Evolutionary conservation across 2,888 invertebrate genomes (phyloP), one percentile per base, ranked within the genome.

Genomic region (Apocheima hispidaria): DNA sequence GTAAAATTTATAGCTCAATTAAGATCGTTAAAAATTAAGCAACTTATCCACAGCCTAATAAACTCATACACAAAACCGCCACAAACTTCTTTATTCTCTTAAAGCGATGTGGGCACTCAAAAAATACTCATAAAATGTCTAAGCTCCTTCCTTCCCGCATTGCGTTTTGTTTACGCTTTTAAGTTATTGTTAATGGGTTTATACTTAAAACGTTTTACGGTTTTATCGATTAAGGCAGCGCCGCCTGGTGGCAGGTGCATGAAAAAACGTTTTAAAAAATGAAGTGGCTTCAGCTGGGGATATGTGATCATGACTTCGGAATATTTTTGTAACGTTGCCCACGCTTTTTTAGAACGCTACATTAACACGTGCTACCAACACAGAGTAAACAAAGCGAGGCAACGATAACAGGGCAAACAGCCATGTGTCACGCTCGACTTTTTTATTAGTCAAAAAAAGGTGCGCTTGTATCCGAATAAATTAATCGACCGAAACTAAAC

Each of bases 401-500:
- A 67, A 70, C 65, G 67, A 69, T 72, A 71, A 71, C 69, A 63
- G 49, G 63, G 57, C 66, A 64, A 68, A 69, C 70, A 69, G 70
- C 75, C 76, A 77, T 81, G 77, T 79, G 82, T 78, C 80, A 80
- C 76, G 79, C 71, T 74, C 69, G 68, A 76, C 77, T 77, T 79
- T 78, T 78, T 76, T 78, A 77, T 72, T 68, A 63, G 62, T 63
- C 40, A 69, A 71, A 65, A 60, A 64, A 69, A 66, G 67, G 65
- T 64, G 73, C 72, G 70, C 68, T 71, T 66, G 65, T 65, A 40
- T 52, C 70, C 73, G 75, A 74, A 78, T 73, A 76, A 81, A 80
- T 79, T 84, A 89, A 91, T 87, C 80, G 83, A 73, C 81, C 86
- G 84, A 78, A 81, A 86, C 88, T 82, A 83, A 86, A 83, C 77